Conservation (phyloP, 2,888 invertebrate species). For the Lasioglossum oenotherae region DNA sequence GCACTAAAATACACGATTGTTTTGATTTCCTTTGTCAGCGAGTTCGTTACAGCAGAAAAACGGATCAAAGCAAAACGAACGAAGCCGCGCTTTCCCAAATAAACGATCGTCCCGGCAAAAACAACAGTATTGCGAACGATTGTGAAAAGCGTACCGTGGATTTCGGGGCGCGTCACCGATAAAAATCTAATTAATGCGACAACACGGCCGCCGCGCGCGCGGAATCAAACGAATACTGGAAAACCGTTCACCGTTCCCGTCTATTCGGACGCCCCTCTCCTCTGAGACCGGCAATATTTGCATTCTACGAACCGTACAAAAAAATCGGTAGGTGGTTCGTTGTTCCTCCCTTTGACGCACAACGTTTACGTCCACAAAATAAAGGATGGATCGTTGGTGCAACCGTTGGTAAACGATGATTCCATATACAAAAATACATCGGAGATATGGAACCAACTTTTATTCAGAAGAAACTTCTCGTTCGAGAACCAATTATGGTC, state of each 20-base stretch:
- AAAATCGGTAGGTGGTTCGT: slow-evolving; percentile 20
- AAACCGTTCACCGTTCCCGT: slow-evolving; percentile 21
- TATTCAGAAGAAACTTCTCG: too few species aligned
- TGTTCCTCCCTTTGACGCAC: slow-evolving; percentile 32
- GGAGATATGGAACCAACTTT: background rate
- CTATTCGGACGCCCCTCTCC: background rate
- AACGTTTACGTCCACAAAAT: slow-evolving; percentile 31
- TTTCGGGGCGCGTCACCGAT: slow-evolving; percentile 24
- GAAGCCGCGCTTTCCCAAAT: slow-evolving; percentile 14
- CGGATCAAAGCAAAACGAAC: slow-evolving; percentile 17
- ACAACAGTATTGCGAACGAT: slow-evolving; percentile 18
- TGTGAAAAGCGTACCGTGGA: slow-evolving; percentile 21
- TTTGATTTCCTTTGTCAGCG: background rate
- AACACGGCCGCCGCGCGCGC: slow-evolving; percentile 12
- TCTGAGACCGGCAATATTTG: slow-evolving; percentile 28
- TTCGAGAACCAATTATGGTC: too few species aligned
- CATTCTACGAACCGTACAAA: slow-evolving; percentile 24
- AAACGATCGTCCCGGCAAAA: slow-evolving; percentile 22
- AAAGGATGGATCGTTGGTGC: background rate
- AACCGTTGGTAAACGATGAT: background rate
- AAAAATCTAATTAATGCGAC: slow-evolving; percentile 27
- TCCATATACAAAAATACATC: background rate
- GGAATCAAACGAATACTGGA: slow-evolving; percentile 12
- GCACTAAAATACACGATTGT: background rate
- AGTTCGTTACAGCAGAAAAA: slow-evolving; percentile 24